Percentiles rank a stretch among this genome's conserved stretches.
These are phyloP conservation scores for Conus canariensis DNA, from an alignment of 2,888 invertebrate genomes.

Conservation along the genomic window DNA sequence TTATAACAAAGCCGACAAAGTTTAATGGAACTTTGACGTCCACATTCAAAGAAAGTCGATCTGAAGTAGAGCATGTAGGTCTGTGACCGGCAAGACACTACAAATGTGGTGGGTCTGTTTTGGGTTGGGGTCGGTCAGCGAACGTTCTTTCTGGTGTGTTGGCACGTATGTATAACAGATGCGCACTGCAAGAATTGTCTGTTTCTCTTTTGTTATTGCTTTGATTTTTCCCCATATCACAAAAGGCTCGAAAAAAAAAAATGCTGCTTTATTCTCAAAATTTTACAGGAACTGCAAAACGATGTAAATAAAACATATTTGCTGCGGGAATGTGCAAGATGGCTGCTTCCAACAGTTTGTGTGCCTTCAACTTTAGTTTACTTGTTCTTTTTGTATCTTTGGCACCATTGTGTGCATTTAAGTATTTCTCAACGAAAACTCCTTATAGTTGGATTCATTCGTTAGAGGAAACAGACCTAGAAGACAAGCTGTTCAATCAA, in stretches of 20 bases:
- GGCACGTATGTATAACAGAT: not conserved
- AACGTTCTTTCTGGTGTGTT: not conserved
- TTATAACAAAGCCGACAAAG: too few species aligned
- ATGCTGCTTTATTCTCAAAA: too few species aligned
- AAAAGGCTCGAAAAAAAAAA: not conserved
- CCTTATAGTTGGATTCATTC: slow-evolving; percentile 62
- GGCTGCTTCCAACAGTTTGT: slow-evolving; percentile 11
- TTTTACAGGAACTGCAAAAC: not conserved
- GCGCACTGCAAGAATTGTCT: not conserved
- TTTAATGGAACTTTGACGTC: too few species aligned
- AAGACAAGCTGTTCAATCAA: slow-evolving; percentile 57
- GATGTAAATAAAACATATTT: not conserved
- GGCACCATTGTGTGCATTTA: slow-evolving; percentile 33
- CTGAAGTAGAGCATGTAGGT: too few species aligned
- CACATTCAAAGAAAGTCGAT: too few species aligned
- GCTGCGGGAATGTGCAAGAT: slow-evolving; percentile 36
- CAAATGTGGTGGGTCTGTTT: not conserved
- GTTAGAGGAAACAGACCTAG: slow-evolving; percentile 39
- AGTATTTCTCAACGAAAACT: slow-evolving; percentile 68
- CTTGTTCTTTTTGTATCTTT: slow-evolving; percentile 17
- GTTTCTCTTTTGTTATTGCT: not conserved
- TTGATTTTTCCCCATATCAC: not conserved
- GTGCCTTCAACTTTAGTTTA: not conserved
- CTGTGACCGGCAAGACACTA: not conserved
- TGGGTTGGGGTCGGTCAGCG: not conserved